Conservation (phyloP, 2,113 vertebrate species). For the Oenanthe oenanthe region DNA sequence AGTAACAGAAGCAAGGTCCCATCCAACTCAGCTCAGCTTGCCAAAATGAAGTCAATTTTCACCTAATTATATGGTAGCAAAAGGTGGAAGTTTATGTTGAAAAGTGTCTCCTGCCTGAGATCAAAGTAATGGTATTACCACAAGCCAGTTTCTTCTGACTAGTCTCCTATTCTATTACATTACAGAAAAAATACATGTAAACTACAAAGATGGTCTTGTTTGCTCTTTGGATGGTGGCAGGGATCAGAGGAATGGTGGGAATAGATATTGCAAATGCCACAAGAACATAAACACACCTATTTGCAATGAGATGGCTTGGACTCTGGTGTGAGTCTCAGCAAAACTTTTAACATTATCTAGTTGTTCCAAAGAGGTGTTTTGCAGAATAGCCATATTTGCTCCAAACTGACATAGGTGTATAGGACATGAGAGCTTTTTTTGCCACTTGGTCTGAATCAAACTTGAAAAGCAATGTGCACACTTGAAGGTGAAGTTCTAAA, state of each 20-base stretch:
- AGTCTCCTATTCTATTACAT: background rate
- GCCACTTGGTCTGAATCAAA: background rate
- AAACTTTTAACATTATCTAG: background rate
- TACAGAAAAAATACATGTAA: background rate
- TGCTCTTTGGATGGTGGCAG: background rate
- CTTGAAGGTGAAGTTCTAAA: background rate
- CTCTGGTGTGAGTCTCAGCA: background rate
- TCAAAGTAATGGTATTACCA: background rate
- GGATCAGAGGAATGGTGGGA: background rate
- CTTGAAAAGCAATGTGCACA: background rate
- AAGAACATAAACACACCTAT: background rate
- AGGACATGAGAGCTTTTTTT: background rate
- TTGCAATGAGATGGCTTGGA: background rate
- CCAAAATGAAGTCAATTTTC: background rate
- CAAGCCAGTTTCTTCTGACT: background rate
- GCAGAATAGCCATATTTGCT: background rate
- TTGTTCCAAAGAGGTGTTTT: background rate
- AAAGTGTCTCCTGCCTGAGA: background rate
- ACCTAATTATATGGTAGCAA: background rate
- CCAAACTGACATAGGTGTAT: background rate
- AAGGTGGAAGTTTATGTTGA: background rate
- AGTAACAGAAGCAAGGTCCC: background rate
- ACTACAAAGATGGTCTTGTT: background rate
- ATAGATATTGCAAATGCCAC: background rate
- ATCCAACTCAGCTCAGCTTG: background rate